phyloP scores from a whole-genome alignment of 2,797 vertebrate species.

The Bradypus variegatus region DNA sequence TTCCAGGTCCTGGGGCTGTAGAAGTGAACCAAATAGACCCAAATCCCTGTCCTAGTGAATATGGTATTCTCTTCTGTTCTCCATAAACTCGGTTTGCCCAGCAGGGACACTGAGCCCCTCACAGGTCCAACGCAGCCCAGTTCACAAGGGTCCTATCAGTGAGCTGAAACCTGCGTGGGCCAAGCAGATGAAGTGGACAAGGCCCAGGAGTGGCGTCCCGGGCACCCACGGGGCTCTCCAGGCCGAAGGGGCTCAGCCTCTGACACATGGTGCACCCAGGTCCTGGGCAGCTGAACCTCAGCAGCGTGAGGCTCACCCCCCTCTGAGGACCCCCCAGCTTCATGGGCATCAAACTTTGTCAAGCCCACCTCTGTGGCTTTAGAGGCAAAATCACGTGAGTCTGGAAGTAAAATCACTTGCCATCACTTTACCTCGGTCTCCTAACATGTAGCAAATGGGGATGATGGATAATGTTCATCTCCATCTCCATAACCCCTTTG shows the following conservation, averaged over 20 bases:
- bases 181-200: background rate
- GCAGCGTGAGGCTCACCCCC: background rate
- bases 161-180: background rate
- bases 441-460: constrained; percentile 50
- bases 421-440: constrained; percentile 48
- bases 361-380: background rate
- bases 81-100: background rate
- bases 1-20: background rate
- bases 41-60: background rate
- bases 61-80: background rate
- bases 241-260: background rate
- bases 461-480: constrained; percentile 59
- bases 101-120: background rate
- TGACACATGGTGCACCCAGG: background rate
- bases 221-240: background rate
- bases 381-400: background rate
- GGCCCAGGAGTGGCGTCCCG: background rate
- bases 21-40: background rate
- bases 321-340: background rate
- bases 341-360: background rate
- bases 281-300: background rate
- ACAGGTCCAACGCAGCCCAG: background rate
- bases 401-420: constrained; percentile 42
- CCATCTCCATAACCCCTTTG: constrained; percentile 50
- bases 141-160: background rate